Conservation (phyloP, 2,113 vertebrate genomes). For the Trachemys scripta region DNA sequence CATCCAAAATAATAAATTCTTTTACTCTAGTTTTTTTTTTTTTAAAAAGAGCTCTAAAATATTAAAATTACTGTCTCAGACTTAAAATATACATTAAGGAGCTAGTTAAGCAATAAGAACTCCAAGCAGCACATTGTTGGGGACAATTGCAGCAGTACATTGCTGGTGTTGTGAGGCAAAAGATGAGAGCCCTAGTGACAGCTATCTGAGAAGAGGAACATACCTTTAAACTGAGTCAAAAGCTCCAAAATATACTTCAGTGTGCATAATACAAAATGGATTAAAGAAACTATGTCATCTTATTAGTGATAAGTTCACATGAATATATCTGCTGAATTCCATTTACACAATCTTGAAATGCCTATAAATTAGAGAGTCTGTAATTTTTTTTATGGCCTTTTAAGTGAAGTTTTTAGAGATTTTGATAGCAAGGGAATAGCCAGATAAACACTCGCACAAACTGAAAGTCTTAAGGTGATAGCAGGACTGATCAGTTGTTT, state of each 20-base stretch:
- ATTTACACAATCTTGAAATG: neutral
- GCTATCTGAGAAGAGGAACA: neutral
- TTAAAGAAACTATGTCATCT: neutral
- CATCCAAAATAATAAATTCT: neutral
- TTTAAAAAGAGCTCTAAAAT: neutral
- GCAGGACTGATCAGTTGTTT: constrained; percentile 15
- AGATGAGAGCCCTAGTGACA: neutral
- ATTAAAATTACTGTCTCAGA: neutral
- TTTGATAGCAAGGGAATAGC: neutral
- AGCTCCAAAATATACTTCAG: neutral
- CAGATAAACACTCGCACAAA: constrained; percentile 20
- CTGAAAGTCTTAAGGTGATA: constrained; percentile 20
- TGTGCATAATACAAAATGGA: neutral
- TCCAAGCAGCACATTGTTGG: neutral
- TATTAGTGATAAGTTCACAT: neutral
- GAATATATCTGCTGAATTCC: neutral
- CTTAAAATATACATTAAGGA: neutral
- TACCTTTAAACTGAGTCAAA: neutral
- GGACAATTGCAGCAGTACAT: no score
- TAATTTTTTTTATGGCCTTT: neutral
- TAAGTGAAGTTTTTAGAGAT: neutral
- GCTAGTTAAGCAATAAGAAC: neutral
- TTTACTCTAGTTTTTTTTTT: neutral
- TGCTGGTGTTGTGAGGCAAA: neutral
- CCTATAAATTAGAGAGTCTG: neutral